Base-by-base conservation (phyloP, 2,113 vertebrate species). In the Lampris megalopsis region DNA sequence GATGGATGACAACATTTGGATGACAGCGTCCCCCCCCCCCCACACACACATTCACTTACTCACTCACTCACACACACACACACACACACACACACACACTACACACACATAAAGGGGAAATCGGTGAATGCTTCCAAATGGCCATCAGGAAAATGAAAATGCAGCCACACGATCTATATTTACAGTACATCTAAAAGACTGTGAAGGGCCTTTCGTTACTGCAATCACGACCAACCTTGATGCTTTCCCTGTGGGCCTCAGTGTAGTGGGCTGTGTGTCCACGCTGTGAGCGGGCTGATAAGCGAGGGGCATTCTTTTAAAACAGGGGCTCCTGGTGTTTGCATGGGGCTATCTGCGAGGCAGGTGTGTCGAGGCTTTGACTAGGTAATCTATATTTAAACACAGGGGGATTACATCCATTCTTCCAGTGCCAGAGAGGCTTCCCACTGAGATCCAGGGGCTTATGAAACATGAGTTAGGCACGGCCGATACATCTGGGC, bases 351-450 rank as follows among this genome's bases (percentile, higher is more conserved):
- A 84, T 84, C 84, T 68, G 60, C 41, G 71, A 80, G 76, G 75
- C 85, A 68, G 80, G 78, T 85, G 84, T 71, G 82, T 41, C 5
- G 68, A 50, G 41, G 75, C 79, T 83, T 87, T 85, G 76, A 81
- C 66, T 86, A 73, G 84, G 73, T 84, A 82, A 87, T 75, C 83
- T 63, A 80, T 78, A 85, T 72, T 86, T 83, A 91, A 88, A 90
- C 83, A 90, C 63, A 62, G 59, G 56, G 57, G 82, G 88, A 89
- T 90, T 90, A 91, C 83, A 88, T 91, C 83, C 86, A 63, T 77
- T 83, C 73, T 77, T 80, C 71, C 78, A 2, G 61, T 24, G 56
- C 63, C 79, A 87, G 66, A 83, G 75, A 80, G 71, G 78, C 75
- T 7, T 61, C 81, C 75, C 1, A 9, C 68, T 11, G 40, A 80